Evolutionary conservation across 2,888 invertebrate genomes (phyloP), one percentile per base, ranked within the genome.

Genomic region (Ophion slaviceki): DNA sequence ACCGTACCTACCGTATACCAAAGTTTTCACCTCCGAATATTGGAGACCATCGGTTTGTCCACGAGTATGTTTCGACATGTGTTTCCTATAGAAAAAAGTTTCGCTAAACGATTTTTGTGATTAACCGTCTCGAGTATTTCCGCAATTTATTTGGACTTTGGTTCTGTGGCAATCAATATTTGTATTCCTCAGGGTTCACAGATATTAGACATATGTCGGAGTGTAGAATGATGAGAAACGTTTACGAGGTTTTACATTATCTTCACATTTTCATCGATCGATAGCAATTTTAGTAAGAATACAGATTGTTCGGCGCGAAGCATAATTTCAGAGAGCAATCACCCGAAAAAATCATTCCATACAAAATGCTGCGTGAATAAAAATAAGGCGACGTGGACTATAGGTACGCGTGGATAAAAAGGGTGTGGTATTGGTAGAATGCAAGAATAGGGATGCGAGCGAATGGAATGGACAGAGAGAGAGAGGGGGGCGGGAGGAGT

Each of bases 391-490:
- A 40, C 20, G 10, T 53, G 24, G 47, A 61, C 17, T 57, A 64
- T 68, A 10, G 80, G 64, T 57, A 28, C 45, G 28, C 57, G 66
- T 74, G 82, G 86, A 84, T 88, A 80, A 83, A 87, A 76, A 82
- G 85, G 85, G 83, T 82, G 76, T 80, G 83, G 83, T 82, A 17
- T 84, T 76, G 81, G 68, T 70, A 10, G 75, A 85, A 71, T 82
- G 57, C 75, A 68, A 61, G 36, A 47, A 72, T 64, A 36, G 57
- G 61, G 8, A 76, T 62, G 53, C 62, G 32, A 75, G 36, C 57
- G 66, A 78, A 67, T 11, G 32, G 53, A 57, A 20, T 36, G 28
- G 20, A 45, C 8, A 36, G 36, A 36, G 36, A 36, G 36, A 24
- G 68, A 66, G 57, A n/a, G 45, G 71, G 11, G n/a, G 24, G 14